A percentile compares a stretch with the other conserved stretches of the same genome.
These are phyloP conservation scores for Sula dactylatra DNA, from an alignment of 2,113 vertebrate species.

Conservation along the genomic window DNA sequence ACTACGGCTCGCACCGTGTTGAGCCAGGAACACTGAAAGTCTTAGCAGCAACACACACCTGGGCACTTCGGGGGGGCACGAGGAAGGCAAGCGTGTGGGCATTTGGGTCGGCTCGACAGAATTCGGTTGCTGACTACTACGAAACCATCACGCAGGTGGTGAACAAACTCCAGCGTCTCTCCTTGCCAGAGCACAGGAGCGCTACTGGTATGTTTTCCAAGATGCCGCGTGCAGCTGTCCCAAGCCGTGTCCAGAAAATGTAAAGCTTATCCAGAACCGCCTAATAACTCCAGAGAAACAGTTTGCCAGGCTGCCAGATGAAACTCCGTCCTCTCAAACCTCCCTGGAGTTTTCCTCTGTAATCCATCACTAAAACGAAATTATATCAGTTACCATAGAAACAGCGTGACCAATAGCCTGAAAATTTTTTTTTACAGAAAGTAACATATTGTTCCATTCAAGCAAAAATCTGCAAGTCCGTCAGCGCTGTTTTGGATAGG, in stretches of 20 bases:
- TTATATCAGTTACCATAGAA: slow-evolving; percentile 42
- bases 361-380: slow-evolving; percentile 14
- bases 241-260: not conserved
- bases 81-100: fast-evolving
- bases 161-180: fast-evolving
- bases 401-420: not conserved
- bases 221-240: fast-evolving
- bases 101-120: not conserved
- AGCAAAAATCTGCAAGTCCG: not conserved
- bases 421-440: not conserved
- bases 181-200: not conserved
- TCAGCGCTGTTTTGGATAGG: not conserved
- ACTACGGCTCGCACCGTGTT: not conserved
- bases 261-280: not conserved
- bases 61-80: fast-evolving
- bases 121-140: fast-evolving
- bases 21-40: not conserved
- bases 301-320: not conserved
- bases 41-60: not conserved
- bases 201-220: fast-evolving
- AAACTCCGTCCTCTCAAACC: not conserved
- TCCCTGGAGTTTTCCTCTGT: not conserved
- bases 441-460: not conserved
- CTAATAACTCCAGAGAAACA: not conserved
- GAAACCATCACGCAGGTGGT: fast-evolving